Evolutionary conservation across 2,113 vertebrate genomes (phyloP), one percentile per base, ranked within the genome.

Genomic region (human): DNA sequence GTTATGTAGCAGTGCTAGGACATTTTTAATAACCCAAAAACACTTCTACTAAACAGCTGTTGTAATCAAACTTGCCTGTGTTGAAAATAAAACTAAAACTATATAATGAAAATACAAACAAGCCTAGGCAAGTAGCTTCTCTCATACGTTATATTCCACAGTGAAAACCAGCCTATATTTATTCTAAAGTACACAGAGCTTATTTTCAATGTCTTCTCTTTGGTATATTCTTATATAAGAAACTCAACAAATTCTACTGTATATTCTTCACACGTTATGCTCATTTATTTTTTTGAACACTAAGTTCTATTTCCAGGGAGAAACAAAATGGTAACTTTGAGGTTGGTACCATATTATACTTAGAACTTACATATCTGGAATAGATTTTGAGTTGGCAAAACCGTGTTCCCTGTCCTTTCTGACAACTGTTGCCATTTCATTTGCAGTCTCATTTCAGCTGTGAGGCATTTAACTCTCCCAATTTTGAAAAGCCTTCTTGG

Each of bases 1-100:
- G 4, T 6, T 22, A 1, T 0, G 9, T 0, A 6, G 48, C 40
- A 9, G 3, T 1, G 30, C 18, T 6, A 8, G 35, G 38, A 38
- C 1, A 4, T 7, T 3, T 6, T 22, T 4, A 4, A 12, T 0
- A 35, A 27, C 4, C 2, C 43, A 23, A 5, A 14, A 30, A 35
- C 59, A 2, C 59, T 4, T 3, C 25, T 0, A 7, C 30, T 61
- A 22, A 52, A 18, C 0, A 32, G 75, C 70, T 38, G 73, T 43
- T 16, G 3, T 0, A 10, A 7, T 3, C 70, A 35, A 43, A 35
- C 30, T 6, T n/a, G 0, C 3, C 55, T 35, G 8, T 8, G 22
- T 38, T 66, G 30, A 35, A 75, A 64, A 57, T 22, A 35, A 61
- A 22, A 27, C 64, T 18, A n/a, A 72, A 23, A 10, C 11, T 3